Base-by-base conservation (phyloP, 2,888 invertebrate species). In the Panzeria rudis region DNA sequence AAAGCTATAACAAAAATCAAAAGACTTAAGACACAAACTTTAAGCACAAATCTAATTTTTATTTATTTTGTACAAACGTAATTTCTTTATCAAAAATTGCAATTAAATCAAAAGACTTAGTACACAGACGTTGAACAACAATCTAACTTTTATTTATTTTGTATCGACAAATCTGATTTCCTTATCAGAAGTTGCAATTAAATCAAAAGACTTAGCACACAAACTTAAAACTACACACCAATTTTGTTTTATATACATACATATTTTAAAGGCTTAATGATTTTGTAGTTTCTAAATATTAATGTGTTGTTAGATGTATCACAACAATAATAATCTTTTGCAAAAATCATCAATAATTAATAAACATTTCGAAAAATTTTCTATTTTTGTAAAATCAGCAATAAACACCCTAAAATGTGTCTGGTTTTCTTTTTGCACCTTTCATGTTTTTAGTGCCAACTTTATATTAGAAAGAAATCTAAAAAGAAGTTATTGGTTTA, bases 131-230 rank as follows among this genome's bases (percentile, higher is more conserved):
- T 17, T 56, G 1, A 47, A 47, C 2, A 11, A 47, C 1, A 7
- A 47, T 7, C 3, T 3, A 2, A 17, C 17, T 17, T n/a, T 47
- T 3, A 41, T 41, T 41, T 41, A 41, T 47, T 47, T 47, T n/a
- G 1, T 47, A 4, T n/a, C n/a, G n/a, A 35, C 1, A 35, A 35
- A 41, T 59, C 32, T 35, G 35, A 35, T 35, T 61, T 35, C 59
- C 3, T 54, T 54, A 25, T 25, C 61, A 38, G 35, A 20, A 35
- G 17, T 38, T 7, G 13, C 3, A 20, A 20, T 20, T 20, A 62
- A 62, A 62, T 62, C 68, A 35, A 52, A 69, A 54, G 52, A 23
- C 52, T 69, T 25, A 38, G n/a, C 35, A 54, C 69, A 69, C 35
- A 41, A 41, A 54, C 69, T 9, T 54, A 38, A 13, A 38, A 35